Percentiles rank a stretch among this genome's conserved stretches.
These are phyloP conservation scores for Diachrysia chrysitis DNA, from an alignment of 2,888 invertebrate species.

Conservation along the genomic window DNA sequence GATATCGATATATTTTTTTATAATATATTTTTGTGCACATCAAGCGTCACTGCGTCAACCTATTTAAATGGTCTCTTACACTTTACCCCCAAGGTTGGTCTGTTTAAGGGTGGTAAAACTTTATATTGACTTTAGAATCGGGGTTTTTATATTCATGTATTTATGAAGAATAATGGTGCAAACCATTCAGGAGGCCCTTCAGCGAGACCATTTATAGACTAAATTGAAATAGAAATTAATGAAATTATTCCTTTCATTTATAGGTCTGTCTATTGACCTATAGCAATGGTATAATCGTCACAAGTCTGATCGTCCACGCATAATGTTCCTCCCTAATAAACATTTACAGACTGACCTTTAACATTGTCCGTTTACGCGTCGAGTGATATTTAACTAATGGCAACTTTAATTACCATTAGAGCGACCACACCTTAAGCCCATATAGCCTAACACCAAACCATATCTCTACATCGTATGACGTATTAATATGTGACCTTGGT, in stretches of 20 bases:
- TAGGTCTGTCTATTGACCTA: neutral
- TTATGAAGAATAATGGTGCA: too few species aligned
- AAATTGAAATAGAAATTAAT: neutral
- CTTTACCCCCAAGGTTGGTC: too few species aligned
- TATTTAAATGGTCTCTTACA: too few species aligned
- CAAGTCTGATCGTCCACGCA: neutral
- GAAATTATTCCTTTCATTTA: neutral
- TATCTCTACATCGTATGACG: neutral
- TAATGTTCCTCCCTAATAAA: neutral
- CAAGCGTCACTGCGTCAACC: too few species aligned
- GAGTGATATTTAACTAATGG: neutral
- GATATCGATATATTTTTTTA: too few species aligned
- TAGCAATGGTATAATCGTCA: neutral
- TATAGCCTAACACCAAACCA: neutral
- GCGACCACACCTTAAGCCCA: neutral
- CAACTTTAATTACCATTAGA: neutral
- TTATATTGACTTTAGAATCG: too few species aligned
- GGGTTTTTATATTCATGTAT: too few species aligned
- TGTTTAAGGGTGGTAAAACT: too few species aligned
- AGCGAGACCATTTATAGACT: neutral
- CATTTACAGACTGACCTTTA: slow-evolving; percentile 18
- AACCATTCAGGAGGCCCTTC: neutral
- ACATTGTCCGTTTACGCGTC: neutral
- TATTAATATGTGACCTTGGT: neutral
- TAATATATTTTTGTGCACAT: too few species aligned